Percentiles rank a stretch among this genome's conserved stretches.
These are phyloP conservation scores for Podocnemis expansa DNA, from an alignment of 2,113 vertebrate species.

Conservation along the genomic window DNA sequence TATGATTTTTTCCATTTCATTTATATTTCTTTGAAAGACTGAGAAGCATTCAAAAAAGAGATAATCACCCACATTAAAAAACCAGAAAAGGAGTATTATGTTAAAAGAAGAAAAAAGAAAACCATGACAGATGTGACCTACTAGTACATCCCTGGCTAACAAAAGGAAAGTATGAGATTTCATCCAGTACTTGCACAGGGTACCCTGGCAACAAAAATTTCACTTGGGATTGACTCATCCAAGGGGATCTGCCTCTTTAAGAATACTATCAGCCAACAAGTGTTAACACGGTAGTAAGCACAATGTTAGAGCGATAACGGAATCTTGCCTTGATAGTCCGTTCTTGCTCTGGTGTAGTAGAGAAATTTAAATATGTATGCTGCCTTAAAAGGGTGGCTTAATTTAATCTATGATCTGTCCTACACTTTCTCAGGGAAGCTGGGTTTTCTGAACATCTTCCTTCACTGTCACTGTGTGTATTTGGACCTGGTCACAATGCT, in stretches of 20 bases:
- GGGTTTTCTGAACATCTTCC: background rate
- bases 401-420: background rate
- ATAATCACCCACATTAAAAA: rapidly evolving
- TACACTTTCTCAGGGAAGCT: background rate
- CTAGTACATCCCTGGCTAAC: rapidly evolving
- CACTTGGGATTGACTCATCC: background rate
- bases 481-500: background rate
- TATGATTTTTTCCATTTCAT: slow-evolving; percentile 9
- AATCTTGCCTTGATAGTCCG: background rate
- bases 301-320: background rate
- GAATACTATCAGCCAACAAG: background rate
- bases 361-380: background rate
- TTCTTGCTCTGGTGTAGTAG: no score
- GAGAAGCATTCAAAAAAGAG: background rate
- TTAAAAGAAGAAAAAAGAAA: rapidly evolving
- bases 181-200: background rate
- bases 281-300: background rate
- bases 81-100: background rate
- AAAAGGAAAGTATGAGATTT: background rate
- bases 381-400: background rate
- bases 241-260: background rate
- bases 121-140: rapidly evolving
- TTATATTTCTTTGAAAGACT: slow-evolving; percentile 8
- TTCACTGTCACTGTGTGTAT: background rate
- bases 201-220: background rate